Percentiles rank a stretch among this genome's conserved stretches.
phyloP scores from a whole-genome alignment of 1,140 invertebrate species.

The Conus ventricosus region DNA sequence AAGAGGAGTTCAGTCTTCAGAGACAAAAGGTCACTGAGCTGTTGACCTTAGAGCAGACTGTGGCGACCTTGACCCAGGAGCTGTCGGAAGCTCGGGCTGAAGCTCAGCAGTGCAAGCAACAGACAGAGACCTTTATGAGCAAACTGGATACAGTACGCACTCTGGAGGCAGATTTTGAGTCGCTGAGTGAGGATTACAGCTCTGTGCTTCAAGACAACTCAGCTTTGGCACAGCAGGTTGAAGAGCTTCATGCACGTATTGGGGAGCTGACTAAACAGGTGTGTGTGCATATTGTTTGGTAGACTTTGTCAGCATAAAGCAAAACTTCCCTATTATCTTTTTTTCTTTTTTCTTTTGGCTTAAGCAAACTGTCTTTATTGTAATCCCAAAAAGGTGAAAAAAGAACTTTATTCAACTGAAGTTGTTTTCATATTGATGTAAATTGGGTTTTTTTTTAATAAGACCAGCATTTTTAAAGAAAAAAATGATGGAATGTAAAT shows the following conservation, averaged over 20 bases:
- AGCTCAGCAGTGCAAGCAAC: slow-evolving; percentile 52
- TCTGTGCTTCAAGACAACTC: slow-evolving; percentile 67
- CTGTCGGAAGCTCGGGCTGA: slow-evolving; percentile 47
- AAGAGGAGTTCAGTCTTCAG: slow-evolving; percentile 46
- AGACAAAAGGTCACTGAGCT: slow-evolving; percentile 28
- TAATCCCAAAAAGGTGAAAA: no score
- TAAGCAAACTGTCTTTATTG: no score
- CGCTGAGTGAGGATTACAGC: slow-evolving; percentile 63
- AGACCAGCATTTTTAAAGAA: no score
- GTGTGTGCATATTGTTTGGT: background rate
- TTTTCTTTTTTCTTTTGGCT: background rate
- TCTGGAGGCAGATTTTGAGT: slow-evolving; percentile 62
- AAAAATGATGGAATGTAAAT: no score
- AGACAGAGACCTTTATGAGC: slow-evolving; percentile 47
- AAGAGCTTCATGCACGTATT: slow-evolving; percentile 64
- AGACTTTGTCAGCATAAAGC: background rate
- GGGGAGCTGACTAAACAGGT: slow-evolving; percentile 44
- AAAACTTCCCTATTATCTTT: background rate
- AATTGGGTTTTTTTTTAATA: no score
- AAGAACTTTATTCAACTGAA: no score
- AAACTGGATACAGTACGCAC: slow-evolving; percentile 52
- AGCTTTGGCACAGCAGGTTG: slow-evolving; percentile 65
- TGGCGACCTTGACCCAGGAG: slow-evolving; percentile 26
- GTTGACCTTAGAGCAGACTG: slow-evolving; percentile 18
- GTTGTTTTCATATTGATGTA: no score